A percentile compares a stretch with the other conserved stretches of the same genome.
phyloP scores from a whole-genome alignment of 2,113 vertebrate genomes.

The Lycaon pictus region DNA sequence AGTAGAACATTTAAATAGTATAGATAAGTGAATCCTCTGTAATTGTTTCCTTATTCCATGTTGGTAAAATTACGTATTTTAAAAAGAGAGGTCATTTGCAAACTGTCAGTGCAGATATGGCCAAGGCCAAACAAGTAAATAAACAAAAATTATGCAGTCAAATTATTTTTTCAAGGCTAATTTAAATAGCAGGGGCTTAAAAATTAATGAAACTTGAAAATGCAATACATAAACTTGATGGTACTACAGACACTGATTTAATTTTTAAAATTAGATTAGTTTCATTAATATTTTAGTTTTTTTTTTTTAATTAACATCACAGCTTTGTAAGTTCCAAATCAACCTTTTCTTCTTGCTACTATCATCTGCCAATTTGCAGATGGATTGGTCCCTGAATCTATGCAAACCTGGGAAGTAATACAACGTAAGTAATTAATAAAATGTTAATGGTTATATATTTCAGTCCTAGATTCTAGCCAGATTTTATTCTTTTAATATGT shows the following conservation, averaged over 20 bases:
- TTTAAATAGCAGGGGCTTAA: constrained; percentile 33
- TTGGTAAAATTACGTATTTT: not conserved
- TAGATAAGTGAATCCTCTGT: not conserved
- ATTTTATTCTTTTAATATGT: not conserved
- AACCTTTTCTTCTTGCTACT: not conserved
- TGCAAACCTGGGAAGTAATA: not conserved
- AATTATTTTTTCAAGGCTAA: constrained; percentile 28
- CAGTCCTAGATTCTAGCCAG: not conserved
- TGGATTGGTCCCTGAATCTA: not conserved
- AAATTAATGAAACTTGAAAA: constrained; percentile 57
- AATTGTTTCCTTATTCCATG: constrained; percentile 2
- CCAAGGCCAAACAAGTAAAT: not conserved
- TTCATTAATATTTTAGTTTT: not conserved
- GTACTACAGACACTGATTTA: not conserved
- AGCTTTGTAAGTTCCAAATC: not conserved
- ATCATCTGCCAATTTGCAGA: not conserved
- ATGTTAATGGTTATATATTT: not conserved
- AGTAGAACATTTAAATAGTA: not conserved
- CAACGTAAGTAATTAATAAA: not conserved
- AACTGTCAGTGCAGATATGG: not conserved
- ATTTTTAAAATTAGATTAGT: not conserved
- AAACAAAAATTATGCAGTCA: not conserved
- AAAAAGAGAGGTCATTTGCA: not conserved
- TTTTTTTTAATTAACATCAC: not conserved
- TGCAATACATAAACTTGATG: not conserved